These are phyloP conservation scores for Phymatocera aterrima DNA, from an alignment of 2,888 invertebrate genomes.

Conservation along the genomic window DNA sequence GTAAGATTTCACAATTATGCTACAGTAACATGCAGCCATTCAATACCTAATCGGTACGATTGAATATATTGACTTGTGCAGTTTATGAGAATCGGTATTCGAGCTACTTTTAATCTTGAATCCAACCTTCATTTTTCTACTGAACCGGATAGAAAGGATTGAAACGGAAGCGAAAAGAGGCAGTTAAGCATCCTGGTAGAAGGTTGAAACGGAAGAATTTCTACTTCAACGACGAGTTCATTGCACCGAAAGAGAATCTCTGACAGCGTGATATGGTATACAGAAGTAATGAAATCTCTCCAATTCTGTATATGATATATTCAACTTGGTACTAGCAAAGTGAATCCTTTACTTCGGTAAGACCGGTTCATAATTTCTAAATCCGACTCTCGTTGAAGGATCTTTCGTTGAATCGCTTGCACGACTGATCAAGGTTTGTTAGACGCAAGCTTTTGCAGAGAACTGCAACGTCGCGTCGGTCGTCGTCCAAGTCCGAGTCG, in stretches of 20 bases:
- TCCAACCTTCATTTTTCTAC: not conserved
- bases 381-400: not conserved
- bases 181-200: not conserved
- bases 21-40: no score
- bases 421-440: constrained; percentile 9
- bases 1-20: no score
- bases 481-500: not conserved
- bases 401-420: not conserved
- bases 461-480: not conserved
- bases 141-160: not conserved
- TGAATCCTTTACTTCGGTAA: not conserved
- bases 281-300: not conserved
- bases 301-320: not conserved
- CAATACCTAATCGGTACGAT: not conserved
- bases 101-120: no score
- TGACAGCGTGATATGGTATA: not conserved
- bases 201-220: not conserved
- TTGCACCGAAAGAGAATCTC: not conserved
- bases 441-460: not conserved
- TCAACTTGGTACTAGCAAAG: not conserved
- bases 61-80: no score
- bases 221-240: not conserved
- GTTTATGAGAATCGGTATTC: not conserved
- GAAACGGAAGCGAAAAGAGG: constrained; percentile 18
- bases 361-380: not conserved